Evolutionary conservation across 2,113 vertebrate genomes (phyloP).

Genomic region (Notothenia rossii): DNA sequence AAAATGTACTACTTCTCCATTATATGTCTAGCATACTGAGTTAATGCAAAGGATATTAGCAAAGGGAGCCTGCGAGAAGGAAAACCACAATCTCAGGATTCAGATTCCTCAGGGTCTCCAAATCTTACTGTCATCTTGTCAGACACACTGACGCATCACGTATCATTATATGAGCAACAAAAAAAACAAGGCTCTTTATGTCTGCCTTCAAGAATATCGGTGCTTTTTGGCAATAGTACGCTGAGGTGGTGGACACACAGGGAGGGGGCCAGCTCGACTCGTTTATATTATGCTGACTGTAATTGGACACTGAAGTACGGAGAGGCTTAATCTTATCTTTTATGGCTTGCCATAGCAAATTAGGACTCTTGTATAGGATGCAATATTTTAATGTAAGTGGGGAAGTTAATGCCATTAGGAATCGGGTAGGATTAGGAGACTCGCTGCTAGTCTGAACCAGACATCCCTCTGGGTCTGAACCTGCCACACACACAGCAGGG

Average conservation of each 20-base stretch:
- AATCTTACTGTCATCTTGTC: conserved; percentile 18
- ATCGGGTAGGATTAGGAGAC: conserved; percentile 31
- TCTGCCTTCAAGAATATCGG: conserved; percentile 15
- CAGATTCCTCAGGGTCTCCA: not conserved
- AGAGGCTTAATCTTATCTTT: conserved; percentile 51
- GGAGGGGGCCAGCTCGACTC: conserved; percentile 13
- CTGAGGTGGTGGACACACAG: conserved; percentile 17
- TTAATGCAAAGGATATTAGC: not conserved
- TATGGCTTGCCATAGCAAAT: conserved; percentile 51
- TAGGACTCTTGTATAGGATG: conserved; percentile 30
- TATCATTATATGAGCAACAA: conserved; percentile 33
- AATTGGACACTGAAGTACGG: conserved; percentile 52
- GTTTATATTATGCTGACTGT: conserved; percentile 44
- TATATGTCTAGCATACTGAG: conserved; percentile 4
- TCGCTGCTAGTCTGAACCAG: conserved; percentile 30
- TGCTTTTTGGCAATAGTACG: conserved; percentile 20
- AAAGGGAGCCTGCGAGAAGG: not conserved
- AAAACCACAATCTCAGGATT: not conserved
- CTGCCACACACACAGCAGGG: conserved; percentile 14
- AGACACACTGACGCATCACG: conserved; percentile 2
- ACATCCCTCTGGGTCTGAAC: not conserved
- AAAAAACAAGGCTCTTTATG: conserved; percentile 4
- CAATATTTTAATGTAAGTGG: conserved; percentile 49
- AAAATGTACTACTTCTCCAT: conserved; percentile 10
- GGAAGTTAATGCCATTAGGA: conserved; percentile 35